Evolutionary conservation across 1,140 invertebrate genomes (phyloP).

Genomic region (Ceratosolen solmsi): DNA sequence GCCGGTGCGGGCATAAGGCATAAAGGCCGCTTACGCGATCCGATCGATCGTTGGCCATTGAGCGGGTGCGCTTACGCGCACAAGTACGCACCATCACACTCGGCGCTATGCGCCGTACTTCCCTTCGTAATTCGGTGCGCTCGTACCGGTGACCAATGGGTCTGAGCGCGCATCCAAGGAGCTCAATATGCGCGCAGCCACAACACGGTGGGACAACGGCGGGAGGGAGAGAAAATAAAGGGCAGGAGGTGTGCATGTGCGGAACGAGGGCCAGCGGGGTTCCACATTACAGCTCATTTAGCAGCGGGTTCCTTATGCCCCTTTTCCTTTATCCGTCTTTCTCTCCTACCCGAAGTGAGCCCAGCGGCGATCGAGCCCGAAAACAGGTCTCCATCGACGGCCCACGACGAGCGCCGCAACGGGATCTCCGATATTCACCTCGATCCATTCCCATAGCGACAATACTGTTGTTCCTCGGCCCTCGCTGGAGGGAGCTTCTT

Average conservation of each 20-base stretch:
- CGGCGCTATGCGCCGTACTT: no score
- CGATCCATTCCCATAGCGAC: constrained; percentile 60
- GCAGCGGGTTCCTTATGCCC: constrained; percentile 71
- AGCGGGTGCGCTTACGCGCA: no score
- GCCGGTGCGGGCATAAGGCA: neutral
- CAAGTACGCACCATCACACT: no score
- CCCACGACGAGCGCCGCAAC: constrained; percentile 59
- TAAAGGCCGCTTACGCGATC: neutral
- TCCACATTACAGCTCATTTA: constrained; percentile 74
- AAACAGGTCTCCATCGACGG: constrained; percentile 66
- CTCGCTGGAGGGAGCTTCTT: constrained; percentile 1
- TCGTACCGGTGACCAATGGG: no score
- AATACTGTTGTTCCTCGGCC: constrained; percentile 9
- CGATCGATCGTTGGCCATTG: neutral
- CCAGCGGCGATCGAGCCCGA: constrained; percentile 56
- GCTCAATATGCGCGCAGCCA: neutral
- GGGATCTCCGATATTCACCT: constrained; percentile 66
- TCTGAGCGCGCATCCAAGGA: neutral
- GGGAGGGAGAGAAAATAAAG: constrained; percentile 15
- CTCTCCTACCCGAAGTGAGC: constrained; percentile 7
- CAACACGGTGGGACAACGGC: neutral
- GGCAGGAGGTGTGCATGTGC: constrained; percentile 35
- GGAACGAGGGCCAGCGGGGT: constrained; percentile 66
- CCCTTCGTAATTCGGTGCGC: no score
- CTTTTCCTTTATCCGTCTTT: constrained; percentile 57